Percentiles rank a stretch among this genome's conserved stretches.
Conservation (phyloP, 2,888 invertebrate genomes). For the Heliconius cydno region DNA sequence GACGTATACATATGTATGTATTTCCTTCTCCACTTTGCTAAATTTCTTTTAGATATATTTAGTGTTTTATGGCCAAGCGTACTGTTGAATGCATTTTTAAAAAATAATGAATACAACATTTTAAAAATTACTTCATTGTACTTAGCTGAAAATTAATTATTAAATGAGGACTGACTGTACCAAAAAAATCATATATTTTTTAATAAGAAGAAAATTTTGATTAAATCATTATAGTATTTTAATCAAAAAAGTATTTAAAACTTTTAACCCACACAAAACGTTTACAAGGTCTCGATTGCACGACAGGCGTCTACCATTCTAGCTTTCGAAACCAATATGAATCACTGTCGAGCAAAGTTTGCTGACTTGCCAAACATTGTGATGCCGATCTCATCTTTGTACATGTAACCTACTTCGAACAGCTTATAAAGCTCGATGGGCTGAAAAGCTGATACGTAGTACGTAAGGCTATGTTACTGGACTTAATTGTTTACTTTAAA, state of each 20-base stretch:
- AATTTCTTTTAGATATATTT: no score
- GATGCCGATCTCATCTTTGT: constrained; percentile 30
- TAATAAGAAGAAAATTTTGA: no score
- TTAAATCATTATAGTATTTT: no score
- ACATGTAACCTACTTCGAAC: constrained; percentile 26
- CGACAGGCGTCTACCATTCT: constrained; percentile 45
- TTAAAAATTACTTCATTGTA: no score
- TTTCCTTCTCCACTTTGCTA: no score
- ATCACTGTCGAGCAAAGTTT: constrained; percentile 42
- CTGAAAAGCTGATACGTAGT: neutral
- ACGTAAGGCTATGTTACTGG: neutral
- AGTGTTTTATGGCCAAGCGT: no score
- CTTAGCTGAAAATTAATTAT: no score
- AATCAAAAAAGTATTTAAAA: neutral
- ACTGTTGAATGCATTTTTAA: no score
- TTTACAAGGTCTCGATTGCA: constrained; percentile 42
- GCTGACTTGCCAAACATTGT: constrained; percentile 44
- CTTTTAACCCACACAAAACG: constrained; percentile 29
- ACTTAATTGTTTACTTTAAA: neutral
- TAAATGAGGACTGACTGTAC: no score
- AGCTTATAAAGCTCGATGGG: neutral
- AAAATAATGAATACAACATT: no score
- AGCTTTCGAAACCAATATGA: constrained; percentile 49
- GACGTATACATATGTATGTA: no score
- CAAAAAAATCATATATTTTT: no score